Evolutionary conservation across 1,140 invertebrate genomes (phyloP).

Genomic region (Hypsibius dujardini): DNA sequence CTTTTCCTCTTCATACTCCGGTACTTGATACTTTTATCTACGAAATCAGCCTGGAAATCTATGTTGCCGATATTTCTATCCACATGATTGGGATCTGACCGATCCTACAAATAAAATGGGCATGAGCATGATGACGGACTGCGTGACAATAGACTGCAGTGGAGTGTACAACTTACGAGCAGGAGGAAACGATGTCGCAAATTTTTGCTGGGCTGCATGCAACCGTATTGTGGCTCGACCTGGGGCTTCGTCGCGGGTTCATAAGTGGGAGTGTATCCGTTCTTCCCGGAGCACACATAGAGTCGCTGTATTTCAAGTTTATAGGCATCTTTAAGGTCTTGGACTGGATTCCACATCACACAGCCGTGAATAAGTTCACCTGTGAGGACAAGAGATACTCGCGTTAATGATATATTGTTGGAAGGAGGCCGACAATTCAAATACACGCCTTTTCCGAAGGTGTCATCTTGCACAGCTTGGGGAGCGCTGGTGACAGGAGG

Average conservation of each 20-base stretch:
- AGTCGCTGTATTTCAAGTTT: slow-evolving; percentile 34
- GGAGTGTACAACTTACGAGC: slow-evolving; percentile 29
- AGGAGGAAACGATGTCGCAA: slow-evolving; percentile 36
- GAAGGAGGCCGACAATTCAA: too few relatives aligned
- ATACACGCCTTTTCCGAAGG: background rate
- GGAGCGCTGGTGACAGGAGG: background rate
- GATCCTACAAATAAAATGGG: slow-evolving; percentile 30
- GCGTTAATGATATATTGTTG: too few relatives aligned
- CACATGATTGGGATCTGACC: slow-evolving; percentile 29
- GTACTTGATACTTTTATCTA: slow-evolving; percentile 28
- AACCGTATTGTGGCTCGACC: slow-evolving; percentile 37
- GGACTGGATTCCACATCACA: slow-evolving; percentile 36
- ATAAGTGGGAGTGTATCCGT: slow-evolving; percentile 36
- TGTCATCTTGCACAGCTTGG: slow-evolving; percentile 28
- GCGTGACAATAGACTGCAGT: slow-evolving; percentile 15
- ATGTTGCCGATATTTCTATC: slow-evolving; percentile 29
- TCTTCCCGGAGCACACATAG: slow-evolving; percentile 35
- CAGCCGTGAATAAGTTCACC: slow-evolving; percentile 36
- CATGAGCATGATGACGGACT: slow-evolving; percentile 14
- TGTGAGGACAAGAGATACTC: slow-evolving; percentile 19
- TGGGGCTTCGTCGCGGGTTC: slow-evolving; percentile 36
- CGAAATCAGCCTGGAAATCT: slow-evolving; percentile 33
- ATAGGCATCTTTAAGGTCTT: slow-evolving; percentile 35
- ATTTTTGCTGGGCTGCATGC: slow-evolving; percentile 32
- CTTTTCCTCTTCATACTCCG: slow-evolving; percentile 25